Evolutionary conservation across 2,888 invertebrate species (phyloP).

Genomic region (Caenorhabditis sp.): DNA sequence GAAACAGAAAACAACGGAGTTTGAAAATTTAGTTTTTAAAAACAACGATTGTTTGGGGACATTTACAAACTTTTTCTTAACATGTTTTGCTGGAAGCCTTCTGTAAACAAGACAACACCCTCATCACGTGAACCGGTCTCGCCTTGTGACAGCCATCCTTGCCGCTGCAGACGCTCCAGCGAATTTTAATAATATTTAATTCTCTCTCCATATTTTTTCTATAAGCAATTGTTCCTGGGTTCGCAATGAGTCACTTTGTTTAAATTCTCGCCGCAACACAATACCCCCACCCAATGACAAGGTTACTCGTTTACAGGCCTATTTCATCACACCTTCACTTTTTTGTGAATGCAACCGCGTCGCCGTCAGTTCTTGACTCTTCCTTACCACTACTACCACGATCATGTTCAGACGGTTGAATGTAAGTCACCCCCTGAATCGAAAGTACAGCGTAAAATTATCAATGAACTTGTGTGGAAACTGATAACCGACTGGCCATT

Average conservation of each 20-base stretch:
- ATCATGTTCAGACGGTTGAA: conserved; percentile 45
- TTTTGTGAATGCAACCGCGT: conserved; percentile 40
- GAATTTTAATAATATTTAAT: conserved; percentile 13
- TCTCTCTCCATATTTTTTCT: background rate
- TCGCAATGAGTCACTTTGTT: conserved; percentile 1
- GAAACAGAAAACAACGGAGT: no score
- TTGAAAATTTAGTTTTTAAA: background rate
- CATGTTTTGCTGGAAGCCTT: conserved; percentile 2
- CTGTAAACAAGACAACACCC: conserved; percentile 31
- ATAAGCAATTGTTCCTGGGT: background rate
- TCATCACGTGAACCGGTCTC: conserved; percentile 46
- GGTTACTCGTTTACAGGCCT: conserved; percentile 8
- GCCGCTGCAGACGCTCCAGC: background rate
- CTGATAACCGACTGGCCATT: conserved; percentile 38
- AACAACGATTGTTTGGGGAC: background rate
- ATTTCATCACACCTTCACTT: conserved; percentile 28
- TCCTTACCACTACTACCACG: conserved; percentile 6
- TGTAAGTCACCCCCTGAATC: conserved; percentile 49
- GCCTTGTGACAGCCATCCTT: conserved; percentile 20
- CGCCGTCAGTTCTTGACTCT: conserved; percentile 9
- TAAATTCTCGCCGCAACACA: background rate
- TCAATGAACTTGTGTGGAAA: conserved; percentile 26
- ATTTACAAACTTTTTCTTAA: background rate
- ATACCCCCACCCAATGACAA: background rate
- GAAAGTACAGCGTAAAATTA: conserved; percentile 38